Percentiles rank a stretch among this genome's conserved stretches.
phyloP scores from a whole-genome alignment of 2,113 vertebrate species.

The Tichodroma muraria region DNA sequence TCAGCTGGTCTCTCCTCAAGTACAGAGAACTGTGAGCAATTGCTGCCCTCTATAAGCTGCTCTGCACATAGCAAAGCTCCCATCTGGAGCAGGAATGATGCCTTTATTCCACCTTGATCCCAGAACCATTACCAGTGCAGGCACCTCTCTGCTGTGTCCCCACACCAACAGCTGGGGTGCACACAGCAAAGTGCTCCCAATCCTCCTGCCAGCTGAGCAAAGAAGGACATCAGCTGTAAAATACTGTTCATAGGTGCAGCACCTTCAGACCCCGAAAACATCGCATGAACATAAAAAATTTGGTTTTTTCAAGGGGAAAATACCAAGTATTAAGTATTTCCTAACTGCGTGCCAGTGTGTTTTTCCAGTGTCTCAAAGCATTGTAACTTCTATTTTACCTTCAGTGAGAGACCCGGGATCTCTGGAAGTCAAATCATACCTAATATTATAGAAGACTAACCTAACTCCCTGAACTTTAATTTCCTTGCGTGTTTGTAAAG shows the following conservation, averaged over 20 bases:
- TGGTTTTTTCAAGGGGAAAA: background rate
- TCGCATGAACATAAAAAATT: background rate
- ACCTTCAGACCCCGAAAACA: background rate
- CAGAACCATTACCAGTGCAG: constrained; percentile 4
- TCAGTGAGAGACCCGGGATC: background rate
- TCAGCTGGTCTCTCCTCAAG: background rate
- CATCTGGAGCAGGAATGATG: constrained; percentile 8
- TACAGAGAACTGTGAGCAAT: background rate
- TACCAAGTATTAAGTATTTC: background rate
- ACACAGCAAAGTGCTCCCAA: background rate
- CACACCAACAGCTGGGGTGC: background rate
- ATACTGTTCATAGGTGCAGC: background rate
- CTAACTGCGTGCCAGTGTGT: background rate
- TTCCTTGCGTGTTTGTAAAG: background rate
- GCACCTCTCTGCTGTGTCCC: background rate
- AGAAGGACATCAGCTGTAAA: background rate
- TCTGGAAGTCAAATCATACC: background rate
- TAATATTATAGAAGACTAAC: background rate
- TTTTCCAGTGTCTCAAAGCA: background rate
- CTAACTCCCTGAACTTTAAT: background rate
- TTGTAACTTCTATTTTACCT: background rate
- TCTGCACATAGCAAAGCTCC: constrained; percentile 24
- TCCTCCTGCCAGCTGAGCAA: background rate
- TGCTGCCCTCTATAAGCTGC: constrained; percentile 73
- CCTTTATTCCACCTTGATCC: constrained; percentile 26